Base-by-base conservation (phyloP, 2,113 vertebrate species). In the mouse (Mus musculus) region DNA sequence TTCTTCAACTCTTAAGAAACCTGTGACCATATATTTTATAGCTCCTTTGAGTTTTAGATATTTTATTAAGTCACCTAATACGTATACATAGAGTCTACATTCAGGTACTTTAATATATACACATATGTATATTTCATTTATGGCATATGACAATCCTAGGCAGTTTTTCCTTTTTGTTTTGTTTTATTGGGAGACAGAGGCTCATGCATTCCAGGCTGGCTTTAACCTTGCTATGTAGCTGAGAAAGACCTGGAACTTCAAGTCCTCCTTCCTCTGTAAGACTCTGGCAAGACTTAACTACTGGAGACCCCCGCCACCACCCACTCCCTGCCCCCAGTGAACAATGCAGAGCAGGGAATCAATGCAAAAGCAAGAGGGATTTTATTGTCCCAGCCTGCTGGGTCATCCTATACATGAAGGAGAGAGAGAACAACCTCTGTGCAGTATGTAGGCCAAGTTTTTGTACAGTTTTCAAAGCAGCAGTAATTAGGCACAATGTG, bases 81-180 rank as follows among this genome's bases (percentile, higher is more conserved):
- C 1, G 5, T 72, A 33, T 85, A 67, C 65, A 81, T 61, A 92
- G 22, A 76, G 7, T 19, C 30, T 20, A 16, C 11, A 72, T 10
- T 76, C 24, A 61, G 9, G 0, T 24, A n/a, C 5, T 72, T 2
- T 72, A 10, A 30, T 54, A 20, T 24, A 36, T 4, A 42, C 13
- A 36, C 28, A 63, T n/a, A 36, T 26, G 12, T n/a, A 8, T 39
- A 56, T 56, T 59, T 39, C 0, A 67, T 80, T 84, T 85, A 61
- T 28, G 19, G 86, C 8, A 67, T 14, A 54, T 6, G 0, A 4
- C 0, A 39, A 3, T 30, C 0, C 3, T 91, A 49, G 11, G 14
- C 17, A 17, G 19, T 87, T 52, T 87, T 69, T 72, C 5, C 11
- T 8, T 81, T 77, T n/a, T 61, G 36, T 8, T 63, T 39, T 65